Evolutionary conservation across 2,113 vertebrate species (phyloP).

Genomic region (Corythoichthys intestinalis): DNA sequence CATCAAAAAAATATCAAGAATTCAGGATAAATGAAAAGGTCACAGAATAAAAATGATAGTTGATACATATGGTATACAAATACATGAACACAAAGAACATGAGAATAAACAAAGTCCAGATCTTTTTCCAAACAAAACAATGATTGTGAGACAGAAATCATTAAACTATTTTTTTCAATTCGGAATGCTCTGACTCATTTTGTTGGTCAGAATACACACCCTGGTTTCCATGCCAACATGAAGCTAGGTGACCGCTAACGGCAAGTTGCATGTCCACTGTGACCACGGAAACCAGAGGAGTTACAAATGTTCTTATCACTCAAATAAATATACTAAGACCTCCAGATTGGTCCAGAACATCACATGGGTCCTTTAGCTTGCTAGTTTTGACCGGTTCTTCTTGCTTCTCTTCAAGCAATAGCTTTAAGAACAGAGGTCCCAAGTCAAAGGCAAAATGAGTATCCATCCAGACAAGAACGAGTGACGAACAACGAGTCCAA

Average conservation of each 20-base stretch:
- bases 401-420: background rate
- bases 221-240: background rate
- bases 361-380: background rate
- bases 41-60: background rate
- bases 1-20: background rate
- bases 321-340: constrained; percentile 1
- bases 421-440: background rate
- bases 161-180: too few relatives aligned
- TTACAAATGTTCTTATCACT: too few relatives aligned
- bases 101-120: background rate
- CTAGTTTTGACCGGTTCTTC: background rate
- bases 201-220: background rate
- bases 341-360: background rate
- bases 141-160: background rate
- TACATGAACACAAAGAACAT: background rate
- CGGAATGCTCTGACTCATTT: background rate
- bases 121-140: background rate
- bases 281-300: background rate
- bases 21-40: background rate
- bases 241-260: too few relatives aligned
- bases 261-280: too few relatives aligned
- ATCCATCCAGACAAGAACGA: background rate
- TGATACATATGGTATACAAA: background rate
- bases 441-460: background rate
- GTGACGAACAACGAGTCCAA: too few relatives aligned